A percentile compares a stretch with the other conserved stretches of the same genome.
Conservation (phyloP, 2,113 vertebrate genomes). For the Prunella fulvescens region DNA sequence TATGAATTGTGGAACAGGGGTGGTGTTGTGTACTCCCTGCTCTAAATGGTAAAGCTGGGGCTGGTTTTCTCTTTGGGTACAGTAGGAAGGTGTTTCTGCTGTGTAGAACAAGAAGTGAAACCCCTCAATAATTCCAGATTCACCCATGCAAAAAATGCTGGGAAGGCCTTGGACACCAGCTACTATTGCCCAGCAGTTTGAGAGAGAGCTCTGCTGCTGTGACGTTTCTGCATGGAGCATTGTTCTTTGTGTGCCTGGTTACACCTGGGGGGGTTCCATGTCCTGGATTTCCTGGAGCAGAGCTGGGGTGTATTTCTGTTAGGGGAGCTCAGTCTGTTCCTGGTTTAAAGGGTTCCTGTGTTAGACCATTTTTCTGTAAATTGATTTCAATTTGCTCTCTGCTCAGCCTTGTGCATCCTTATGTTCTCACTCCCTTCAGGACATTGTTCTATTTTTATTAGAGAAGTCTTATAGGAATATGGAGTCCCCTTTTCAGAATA, state of each 20-base stretch:
- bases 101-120: background rate
- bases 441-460: background rate
- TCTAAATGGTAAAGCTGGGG: background rate
- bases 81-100: background rate
- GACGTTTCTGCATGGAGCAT: accelerated
- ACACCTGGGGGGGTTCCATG: background rate
- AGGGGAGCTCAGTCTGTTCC: background rate
- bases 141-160: background rate
- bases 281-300: background rate
- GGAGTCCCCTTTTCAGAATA: background rate
- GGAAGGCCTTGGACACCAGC: background rate
- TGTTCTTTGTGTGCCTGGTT: background rate
- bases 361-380: background rate
- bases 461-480: background rate
- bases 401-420: background rate
- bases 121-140: background rate
- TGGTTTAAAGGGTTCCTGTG: background rate
- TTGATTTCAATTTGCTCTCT: background rate
- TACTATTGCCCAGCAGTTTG: accelerated
- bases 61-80: background rate
- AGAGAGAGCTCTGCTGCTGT: background rate
- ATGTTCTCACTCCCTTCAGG: background rate
- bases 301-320: accelerated
- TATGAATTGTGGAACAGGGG: background rate
- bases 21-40: background rate